These are phyloP conservation scores for Pandemis corylana DNA, from an alignment of 2,888 invertebrate species.

Conservation along the genomic window DNA sequence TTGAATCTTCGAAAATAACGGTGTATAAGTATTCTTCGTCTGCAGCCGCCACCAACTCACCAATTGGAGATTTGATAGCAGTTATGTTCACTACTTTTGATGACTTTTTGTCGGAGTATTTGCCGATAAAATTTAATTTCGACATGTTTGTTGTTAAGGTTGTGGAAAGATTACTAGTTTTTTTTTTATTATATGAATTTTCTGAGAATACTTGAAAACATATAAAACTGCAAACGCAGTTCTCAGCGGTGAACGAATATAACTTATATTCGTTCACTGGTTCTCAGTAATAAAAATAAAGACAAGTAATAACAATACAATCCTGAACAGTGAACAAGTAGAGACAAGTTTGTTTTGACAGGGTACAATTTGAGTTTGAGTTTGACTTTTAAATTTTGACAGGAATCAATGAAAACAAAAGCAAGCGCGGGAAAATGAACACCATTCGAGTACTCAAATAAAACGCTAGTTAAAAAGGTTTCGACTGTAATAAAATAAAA, in stretches of 20 bases:
- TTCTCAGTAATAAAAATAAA: no score
- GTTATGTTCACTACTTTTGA: conserved; percentile 49
- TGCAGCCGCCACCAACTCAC: conserved; percentile 64
- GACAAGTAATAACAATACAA: no score
- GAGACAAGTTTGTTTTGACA: no score
- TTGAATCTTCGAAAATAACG: conserved; percentile 67
- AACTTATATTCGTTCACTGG: no score
- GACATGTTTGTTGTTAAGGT: conserved; percentile 16
- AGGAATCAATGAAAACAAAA: not conserved
- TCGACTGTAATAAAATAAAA: no score
- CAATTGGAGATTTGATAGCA: conserved; percentile 63
- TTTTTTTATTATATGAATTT: not conserved
- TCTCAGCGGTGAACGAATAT: no score
- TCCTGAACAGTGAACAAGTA: no score
- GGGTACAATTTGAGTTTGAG: no score
- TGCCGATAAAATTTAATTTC: conserved; percentile 30
- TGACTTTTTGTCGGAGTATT: conserved; percentile 48
- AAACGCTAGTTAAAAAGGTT: not conserved
- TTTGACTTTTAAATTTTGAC: not conserved
- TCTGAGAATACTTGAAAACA: no score
- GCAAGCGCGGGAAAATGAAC: not conserved
- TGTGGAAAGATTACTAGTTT: not conserved
- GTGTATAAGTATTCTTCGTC: conserved; percentile 67
- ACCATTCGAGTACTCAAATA: not conserved
- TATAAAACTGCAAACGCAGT: no score